A percentile compares a stretch with the other conserved stretches of the same genome.
Conservation (phyloP, 2,797 vertebrate genomes). For the Phaenicophaeus curvirostris region DNA sequence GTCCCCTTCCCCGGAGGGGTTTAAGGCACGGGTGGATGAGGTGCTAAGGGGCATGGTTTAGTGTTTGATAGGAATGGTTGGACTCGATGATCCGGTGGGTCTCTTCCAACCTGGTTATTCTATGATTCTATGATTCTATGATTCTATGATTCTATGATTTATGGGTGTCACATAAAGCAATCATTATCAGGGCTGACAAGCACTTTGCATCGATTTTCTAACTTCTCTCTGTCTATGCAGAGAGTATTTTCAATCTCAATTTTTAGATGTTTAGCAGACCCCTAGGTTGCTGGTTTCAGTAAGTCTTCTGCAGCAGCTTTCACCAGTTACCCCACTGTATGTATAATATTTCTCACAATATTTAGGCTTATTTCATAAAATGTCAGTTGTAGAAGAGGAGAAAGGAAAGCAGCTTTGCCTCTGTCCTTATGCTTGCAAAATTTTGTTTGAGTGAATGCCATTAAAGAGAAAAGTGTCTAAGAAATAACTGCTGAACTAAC, state of each 20-base stretch:
- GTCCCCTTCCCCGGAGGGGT: no score
- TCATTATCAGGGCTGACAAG: fast-evolving
- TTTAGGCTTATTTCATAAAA: neutral
- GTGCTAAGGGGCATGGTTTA: no score
- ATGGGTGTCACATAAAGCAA: neutral
- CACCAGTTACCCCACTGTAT: neutral
- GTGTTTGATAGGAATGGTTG: no score
- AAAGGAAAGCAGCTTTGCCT: neutral
- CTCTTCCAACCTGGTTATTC: no score
- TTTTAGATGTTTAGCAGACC: neutral
- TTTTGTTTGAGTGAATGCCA: neutral
- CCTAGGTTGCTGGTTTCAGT: neutral
- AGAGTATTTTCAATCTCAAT: neutral
- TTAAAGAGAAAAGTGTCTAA: neutral
- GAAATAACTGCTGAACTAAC: neutral
- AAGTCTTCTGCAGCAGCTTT: neutral
- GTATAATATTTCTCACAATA: neutral
- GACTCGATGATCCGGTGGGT: no score
- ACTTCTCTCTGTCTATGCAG: fast-evolving
- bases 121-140: no score
- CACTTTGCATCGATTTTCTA: neutral
- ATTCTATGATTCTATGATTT: no score
- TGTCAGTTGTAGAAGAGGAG: neutral
- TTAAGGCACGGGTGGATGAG: no score
- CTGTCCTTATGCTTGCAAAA: neutral